These are phyloP conservation scores for Pelodytes ibericus DNA, from an alignment of 2,797 vertebrate genomes.

Conservation along the genomic window DNA sequence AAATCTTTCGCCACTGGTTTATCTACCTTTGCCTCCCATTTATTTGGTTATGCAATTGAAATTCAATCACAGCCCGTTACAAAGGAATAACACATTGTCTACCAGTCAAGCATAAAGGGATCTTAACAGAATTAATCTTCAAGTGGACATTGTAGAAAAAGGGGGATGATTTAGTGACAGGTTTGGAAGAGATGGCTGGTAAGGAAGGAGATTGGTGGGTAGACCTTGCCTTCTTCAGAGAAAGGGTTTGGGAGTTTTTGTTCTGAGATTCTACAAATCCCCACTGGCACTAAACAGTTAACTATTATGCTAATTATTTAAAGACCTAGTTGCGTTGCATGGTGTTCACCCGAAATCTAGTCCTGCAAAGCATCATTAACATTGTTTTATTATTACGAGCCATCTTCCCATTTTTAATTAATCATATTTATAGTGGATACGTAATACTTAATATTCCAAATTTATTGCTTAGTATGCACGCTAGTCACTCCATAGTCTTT, in stretches of 20 bases:
- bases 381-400: constrained; percentile 70
- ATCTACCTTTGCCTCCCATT: constrained; percentile 63
- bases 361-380: constrained; percentile 65
- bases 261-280: background rate
- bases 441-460: constrained; percentile 58
- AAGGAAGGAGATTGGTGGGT: constrained; percentile 59
- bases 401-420: constrained; percentile 63
- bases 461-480: constrained; percentile 53
- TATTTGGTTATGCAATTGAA: constrained; percentile 68
- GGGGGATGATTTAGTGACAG: constrained; percentile 41
- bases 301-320: constrained; percentile 12
- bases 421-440: constrained; percentile 66
- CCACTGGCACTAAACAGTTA: background rate
- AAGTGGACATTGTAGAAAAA: constrained; percentile 62
- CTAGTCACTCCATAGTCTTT: constrained; percentile 74
- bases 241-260: background rate
- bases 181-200: constrained; percentile 62
- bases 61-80: constrained; percentile 61
- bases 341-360: constrained; percentile 60
- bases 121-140: constrained; percentile 65
- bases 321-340: constrained; percentile 69
- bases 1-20: constrained; percentile 66
- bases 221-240: constrained; percentile 41
- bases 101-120: constrained; percentile 59
- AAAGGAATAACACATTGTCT: constrained; percentile 61